Evolutionary conservation across 2,797 vertebrate species (phyloP).

Genomic region (Fratercula arctica): DNA sequence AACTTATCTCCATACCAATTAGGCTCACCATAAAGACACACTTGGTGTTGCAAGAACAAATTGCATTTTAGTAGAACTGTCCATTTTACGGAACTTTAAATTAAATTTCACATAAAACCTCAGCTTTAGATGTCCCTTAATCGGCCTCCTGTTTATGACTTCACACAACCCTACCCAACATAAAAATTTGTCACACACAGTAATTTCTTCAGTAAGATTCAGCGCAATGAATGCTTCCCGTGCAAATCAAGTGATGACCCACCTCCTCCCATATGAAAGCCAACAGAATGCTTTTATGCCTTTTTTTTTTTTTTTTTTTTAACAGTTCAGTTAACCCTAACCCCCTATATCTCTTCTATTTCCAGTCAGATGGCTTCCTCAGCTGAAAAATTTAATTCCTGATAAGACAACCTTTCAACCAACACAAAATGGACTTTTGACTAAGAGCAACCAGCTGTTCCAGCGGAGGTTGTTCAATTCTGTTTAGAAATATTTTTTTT

Average conservation of each 20-base stretch:
- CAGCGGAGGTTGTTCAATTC: background rate
- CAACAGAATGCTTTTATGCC: background rate
- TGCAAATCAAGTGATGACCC: background rate
- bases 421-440: slow-evolving; percentile 44
- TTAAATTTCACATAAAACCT: slow-evolving; percentile 28
- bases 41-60: slow-evolving; percentile 10
- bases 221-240: background rate
- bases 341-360: background rate
- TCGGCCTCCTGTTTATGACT: background rate
- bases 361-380: slow-evolving; percentile 4
- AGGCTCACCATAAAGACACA: slow-evolving; percentile 28
- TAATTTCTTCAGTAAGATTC: background rate
- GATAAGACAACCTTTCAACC: slow-evolving; percentile 55
- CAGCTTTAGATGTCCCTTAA: background rate
- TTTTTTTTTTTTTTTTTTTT: background rate
- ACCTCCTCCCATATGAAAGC: background rate
- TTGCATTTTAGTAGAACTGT: background rate
- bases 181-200: background rate
- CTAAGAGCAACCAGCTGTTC: slow-evolving; percentile 1
- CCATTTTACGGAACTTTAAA: slow-evolving; percentile 34
- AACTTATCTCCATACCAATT: slow-evolving; percentile 35
- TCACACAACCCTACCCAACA: background rate
- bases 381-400: slow-evolving; percentile 57
- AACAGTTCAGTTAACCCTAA: slow-evolving; percentile 34
- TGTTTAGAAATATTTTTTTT: background rate